Percentiles rank a stretch among this genome's conserved stretches.
phyloP scores from a whole-genome alignment of 2,113 vertebrate species.

The Oreochromis niloticus region DNA sequence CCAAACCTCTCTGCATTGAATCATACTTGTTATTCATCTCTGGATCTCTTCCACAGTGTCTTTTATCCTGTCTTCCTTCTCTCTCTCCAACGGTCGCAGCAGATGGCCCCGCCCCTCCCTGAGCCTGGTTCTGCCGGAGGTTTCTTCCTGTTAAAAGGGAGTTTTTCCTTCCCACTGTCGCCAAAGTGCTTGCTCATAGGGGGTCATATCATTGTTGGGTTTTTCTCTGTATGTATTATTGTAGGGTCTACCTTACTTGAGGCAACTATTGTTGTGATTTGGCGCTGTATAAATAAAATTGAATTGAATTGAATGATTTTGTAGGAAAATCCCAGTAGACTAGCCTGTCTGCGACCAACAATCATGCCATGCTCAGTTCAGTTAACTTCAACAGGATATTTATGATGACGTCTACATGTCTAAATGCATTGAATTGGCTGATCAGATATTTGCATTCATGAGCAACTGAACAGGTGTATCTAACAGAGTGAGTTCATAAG shows the following conservation, averaged over 20 bases:
- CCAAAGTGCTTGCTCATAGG: neutral
- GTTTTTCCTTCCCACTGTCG: neutral
- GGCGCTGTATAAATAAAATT: neutral
- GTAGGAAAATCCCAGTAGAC: neutral
- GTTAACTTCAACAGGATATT: neutral
- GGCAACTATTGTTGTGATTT: neutral
- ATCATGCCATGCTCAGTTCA: neutral
- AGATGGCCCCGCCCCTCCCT: neutral
- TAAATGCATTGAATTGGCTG: neutral
- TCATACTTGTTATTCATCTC: neutral
- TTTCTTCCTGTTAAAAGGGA: neutral
- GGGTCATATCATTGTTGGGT: fast-evolving
- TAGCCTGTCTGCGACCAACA: neutral
- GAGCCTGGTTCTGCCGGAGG: fast-evolving
- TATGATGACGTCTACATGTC: neutral
- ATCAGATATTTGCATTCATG: neutral
- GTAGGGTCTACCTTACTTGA: neutral
- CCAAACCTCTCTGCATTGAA: neutral
- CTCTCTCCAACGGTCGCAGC: fast-evolving
- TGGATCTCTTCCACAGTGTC: neutral
- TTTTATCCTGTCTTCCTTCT: neutral
- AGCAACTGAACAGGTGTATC: neutral
- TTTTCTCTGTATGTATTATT: neutral
- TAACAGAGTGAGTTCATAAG: neutral
- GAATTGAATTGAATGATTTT: neutral